Conservation (phyloP, 2,888 invertebrate species). For the Mimachlamys varia region DNA sequence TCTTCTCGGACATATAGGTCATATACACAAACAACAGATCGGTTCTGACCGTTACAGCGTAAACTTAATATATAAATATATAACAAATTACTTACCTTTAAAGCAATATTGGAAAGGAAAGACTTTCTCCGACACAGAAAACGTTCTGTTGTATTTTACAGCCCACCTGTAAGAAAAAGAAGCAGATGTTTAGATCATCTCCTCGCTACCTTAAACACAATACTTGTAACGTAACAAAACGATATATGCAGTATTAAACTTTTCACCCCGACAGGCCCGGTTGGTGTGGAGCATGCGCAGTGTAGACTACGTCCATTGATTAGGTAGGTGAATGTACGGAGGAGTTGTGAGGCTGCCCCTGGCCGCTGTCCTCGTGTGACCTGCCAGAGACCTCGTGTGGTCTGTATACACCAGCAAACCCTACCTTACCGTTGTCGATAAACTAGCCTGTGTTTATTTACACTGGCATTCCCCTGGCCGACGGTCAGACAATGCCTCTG, state of each 20-base stretch:
- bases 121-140: background rate
- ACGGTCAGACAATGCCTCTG: background rate
- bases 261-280: background rate
- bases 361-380: background rate
- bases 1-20: no score
- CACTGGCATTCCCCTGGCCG: background rate
- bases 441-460: background rate
- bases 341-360: background rate
- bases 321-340: background rate
- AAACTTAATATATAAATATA: no score
- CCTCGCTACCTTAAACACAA: background rate
- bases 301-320: background rate
- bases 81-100: background rate
- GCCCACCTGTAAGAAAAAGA: background rate
- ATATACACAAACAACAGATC: no score
- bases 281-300: constrained; percentile 16
- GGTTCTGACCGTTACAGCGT: no score
- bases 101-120: background rate
- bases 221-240: background rate
- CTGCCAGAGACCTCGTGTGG: background rate
- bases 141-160: background rate
- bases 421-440: background rate
- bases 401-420: background rate
- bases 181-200: background rate
- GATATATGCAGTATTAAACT: background rate